Base-by-base conservation (phyloP, 2,888 invertebrate genomes). In the Lysandra bellargus region DNA sequence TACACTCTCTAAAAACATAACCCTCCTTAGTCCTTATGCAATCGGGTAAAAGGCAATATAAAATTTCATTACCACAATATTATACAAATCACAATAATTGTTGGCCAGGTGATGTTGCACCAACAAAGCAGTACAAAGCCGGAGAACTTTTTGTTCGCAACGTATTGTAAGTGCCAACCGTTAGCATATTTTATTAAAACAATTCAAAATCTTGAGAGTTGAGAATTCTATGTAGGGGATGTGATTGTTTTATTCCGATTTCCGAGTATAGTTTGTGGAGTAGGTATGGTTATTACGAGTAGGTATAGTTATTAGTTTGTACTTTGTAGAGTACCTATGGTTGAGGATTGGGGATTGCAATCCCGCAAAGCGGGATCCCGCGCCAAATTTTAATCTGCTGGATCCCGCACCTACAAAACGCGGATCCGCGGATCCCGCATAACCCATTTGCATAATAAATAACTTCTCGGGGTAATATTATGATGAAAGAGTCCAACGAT, bases 121-220 rank as follows among this genome's bases (percentile, higher is more conserved):
- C 69, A 69, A 69, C 69, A 69, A 69, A 69, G 69, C 69, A 6
- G 33, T 78, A 83, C 81, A 82, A 82, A 37, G 61, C 75, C 57
- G 30, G 12, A 49, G 17, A 37, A 33, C 76, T 57, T 33, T 76
- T 76, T 76, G 76, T 76, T 14, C 76, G 7, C 6, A 4, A 57
- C 14, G 57, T 57, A 57, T 76, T 76, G 76, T 53, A 4, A 74
- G 74, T 30, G 76, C 53, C 53, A 76, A 76, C 76, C 30, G 76
- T 76, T 75, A 75, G 30, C 44, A 49, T 76, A 53, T 57, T 76
- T 76, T 33, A 53, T 76, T 44, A 53, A 76, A 76, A 76, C 76
- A 76, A 76, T 75, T 33, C 2, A 23, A 64, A 69, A 33, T 69
- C 69, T 3, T 14, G 12, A 37, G 69, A 33, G 69, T 33, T 69